Percentiles rank a stretch among this genome's conserved stretches.
Evolutionary conservation across 2,888 invertebrate genomes (phyloP).

Genomic region (Andrena praecox): DNA sequence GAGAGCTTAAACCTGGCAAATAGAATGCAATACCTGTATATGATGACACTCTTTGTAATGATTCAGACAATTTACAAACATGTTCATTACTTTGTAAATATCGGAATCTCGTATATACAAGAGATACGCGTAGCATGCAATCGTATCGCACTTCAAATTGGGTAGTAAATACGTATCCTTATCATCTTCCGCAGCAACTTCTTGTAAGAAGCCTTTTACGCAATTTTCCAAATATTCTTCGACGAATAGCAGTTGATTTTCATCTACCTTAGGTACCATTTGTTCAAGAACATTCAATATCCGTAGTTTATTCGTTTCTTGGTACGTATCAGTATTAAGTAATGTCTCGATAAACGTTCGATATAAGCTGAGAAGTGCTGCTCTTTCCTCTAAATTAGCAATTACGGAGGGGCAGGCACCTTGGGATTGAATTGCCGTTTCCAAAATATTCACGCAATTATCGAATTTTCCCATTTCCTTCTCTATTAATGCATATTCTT

Average conservation of each 20-base stretch:
- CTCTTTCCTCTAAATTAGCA: conserved; percentile 77
- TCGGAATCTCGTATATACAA: conserved; percentile 81
- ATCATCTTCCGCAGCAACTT: conserved; percentile 56
- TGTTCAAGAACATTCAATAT: conserved; percentile 70
- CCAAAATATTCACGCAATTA: conserved; percentile 86
- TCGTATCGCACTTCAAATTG: conserved; percentile 86
- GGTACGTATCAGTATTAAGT: conserved; percentile 68
- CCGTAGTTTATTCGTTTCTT: conserved; percentile 64
- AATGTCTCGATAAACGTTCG: conserved; percentile 83
- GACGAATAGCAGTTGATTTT: conserved; percentile 62
- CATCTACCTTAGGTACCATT: conserved; percentile 63
- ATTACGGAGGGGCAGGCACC: conserved; percentile 71
- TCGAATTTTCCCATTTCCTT: conserved; percentile 86
- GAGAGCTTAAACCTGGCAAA: conserved; percentile 14
- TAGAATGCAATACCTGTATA: conserved; percentile 71
- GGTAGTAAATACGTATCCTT: conserved; percentile 85
- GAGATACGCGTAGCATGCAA: conserved; percentile 86
- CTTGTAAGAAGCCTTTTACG: conserved; percentile 70
- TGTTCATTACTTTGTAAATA: conserved; percentile 65
- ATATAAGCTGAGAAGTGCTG: conserved; percentile 84
- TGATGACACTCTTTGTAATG: conserved; percentile 70
- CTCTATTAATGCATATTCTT: conserved; percentile 88
- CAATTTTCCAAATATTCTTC: conserved; percentile 74
- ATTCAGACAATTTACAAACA: conserved; percentile 75
- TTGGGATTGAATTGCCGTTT: conserved; percentile 85